Percentiles rank a stretch among this genome's conserved stretches.
These are phyloP conservation scores for Melolontha melolontha DNA, from an alignment of 2,888 invertebrate species.

Conservation along the genomic window DNA sequence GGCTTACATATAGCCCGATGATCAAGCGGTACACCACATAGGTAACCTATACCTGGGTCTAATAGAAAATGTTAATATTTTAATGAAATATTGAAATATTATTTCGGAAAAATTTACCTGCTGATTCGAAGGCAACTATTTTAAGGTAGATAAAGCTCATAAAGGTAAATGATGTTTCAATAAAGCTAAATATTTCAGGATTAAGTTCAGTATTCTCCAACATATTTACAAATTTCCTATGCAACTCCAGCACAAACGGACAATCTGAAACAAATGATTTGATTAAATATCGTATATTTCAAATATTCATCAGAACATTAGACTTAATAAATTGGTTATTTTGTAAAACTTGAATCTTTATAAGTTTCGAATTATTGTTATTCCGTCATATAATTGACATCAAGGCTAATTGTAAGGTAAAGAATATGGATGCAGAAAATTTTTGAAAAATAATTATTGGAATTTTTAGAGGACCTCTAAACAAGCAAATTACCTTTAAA, in stretches of 20 bases:
- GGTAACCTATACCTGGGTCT: conserved; percentile 86
- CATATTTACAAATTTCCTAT: conserved; percentile 72
- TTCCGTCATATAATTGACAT: too few species aligned
- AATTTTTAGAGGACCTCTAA: too few species aligned
- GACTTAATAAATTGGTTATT: too few species aligned
- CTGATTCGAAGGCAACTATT: conserved; percentile 83
- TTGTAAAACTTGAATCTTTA: too few species aligned
- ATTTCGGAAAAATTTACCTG: conserved; percentile 68
- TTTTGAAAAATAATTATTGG: too few species aligned
- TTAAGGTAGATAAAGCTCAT: conserved; percentile 81
- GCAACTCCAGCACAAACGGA: conserved; percentile 75
- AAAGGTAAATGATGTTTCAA: conserved; percentile 81
- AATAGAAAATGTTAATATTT: conserved; percentile 42
- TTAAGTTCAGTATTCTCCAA: conserved; percentile 67
- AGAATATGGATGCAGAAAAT: too few species aligned
- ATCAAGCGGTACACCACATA: conserved; percentile 80
- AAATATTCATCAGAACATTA: too few species aligned
- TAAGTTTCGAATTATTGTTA: too few species aligned
- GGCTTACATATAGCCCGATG: conserved; percentile 92
- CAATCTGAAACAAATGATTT: conserved; percentile 70
- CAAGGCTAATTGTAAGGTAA: too few species aligned
- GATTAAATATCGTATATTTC: background rate
- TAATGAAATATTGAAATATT: conserved; percentile 21
- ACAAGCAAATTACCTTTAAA: too few species aligned
- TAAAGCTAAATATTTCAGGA: conserved; percentile 78